phyloP scores from a whole-genome alignment of 2,797 vertebrate genomes.

The Poeciliopsis presidionis region DNA sequence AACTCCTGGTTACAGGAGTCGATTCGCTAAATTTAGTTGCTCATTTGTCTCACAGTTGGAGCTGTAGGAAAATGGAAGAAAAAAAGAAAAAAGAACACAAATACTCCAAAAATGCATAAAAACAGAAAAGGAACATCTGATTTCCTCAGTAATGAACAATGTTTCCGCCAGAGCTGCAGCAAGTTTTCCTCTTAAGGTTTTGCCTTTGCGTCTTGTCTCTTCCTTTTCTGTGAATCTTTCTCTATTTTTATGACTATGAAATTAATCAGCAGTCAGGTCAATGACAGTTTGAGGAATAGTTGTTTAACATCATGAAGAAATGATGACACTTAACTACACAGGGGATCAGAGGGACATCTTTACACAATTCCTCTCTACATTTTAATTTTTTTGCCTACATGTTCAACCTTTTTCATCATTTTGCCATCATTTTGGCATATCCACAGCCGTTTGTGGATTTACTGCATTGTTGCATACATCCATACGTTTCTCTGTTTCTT shows the following conservation, averaged over 20 bases:
- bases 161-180: background rate
- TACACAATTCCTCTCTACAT: too few species aligned
- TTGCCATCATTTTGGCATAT: background rate
- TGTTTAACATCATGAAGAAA: conserved; percentile 13
- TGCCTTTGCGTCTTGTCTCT: background rate
- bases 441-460: background rate
- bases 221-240: conserved; percentile 36
- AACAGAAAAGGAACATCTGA: background rate
- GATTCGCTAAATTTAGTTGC: conserved; percentile 50
- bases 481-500: background rate
- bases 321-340: background rate
- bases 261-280: conserved; percentile 52
- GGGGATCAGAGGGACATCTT: background rate
- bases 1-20: conserved; percentile 33
- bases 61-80: background rate
- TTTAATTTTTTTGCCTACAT: background rate
- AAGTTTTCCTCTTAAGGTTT: conserved; percentile 22
- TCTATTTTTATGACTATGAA: conserved; percentile 42
- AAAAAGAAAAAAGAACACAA: conserved; percentile 1
- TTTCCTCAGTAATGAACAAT: conserved; percentile 7
- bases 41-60: conserved; percentile 36
- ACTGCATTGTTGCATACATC: background rate
- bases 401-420: background rate
- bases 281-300: conserved; percentile 57
- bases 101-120: conserved; percentile 13